phyloP scores from a whole-genome alignment of 1,140 invertebrate species.

The Drosophila arizonae region DNA sequence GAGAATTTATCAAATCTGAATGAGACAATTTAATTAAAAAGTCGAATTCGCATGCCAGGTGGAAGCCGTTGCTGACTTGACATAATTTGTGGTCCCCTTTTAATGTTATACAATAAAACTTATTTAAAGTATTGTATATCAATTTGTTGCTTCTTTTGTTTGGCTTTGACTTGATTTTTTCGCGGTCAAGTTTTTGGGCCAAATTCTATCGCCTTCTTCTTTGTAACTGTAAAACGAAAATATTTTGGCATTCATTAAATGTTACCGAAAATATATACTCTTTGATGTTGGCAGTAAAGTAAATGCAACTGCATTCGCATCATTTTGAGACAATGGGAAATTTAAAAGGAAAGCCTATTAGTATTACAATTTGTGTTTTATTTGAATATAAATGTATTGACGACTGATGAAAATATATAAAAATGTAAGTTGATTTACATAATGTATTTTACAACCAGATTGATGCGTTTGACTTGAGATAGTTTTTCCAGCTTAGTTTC shows the following conservation, averaged over 20 bases:
- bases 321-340: slow-evolving; percentile 11
- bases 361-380: slow-evolving; percentile 28
- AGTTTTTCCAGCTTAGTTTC: slow-evolving; percentile 72
- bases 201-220: slow-evolving; percentile 29
- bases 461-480: slow-evolving; percentile 5
- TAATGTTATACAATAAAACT: slow-evolving; percentile 46
- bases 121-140: slow-evolving; percentile 18
- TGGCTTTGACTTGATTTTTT: slow-evolving; percentile 6
- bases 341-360: slow-evolving; percentile 46
- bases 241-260: slow-evolving; percentile 62
- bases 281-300: not conserved
- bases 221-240: slow-evolving; percentile 73
- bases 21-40: slow-evolving; percentile 57
- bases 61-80: slow-evolving; percentile 43
- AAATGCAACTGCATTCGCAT: slow-evolving; percentile 27
- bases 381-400: slow-evolving; percentile 11
- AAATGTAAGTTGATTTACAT: slow-evolving; percentile 46
- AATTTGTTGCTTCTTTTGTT: slow-evolving; percentile 39
- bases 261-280: slow-evolving; percentile 13
- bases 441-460: slow-evolving; percentile 24
- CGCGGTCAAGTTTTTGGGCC: slow-evolving; percentile 18
- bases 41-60: slow-evolving; percentile 40
- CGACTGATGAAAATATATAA: too few species aligned
- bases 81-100: slow-evolving; percentile 47
- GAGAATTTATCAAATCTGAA: slow-evolving; percentile 39